Conservation (phyloP, 2,888 invertebrate genomes). For the Hymenopus coronatus region DNA sequence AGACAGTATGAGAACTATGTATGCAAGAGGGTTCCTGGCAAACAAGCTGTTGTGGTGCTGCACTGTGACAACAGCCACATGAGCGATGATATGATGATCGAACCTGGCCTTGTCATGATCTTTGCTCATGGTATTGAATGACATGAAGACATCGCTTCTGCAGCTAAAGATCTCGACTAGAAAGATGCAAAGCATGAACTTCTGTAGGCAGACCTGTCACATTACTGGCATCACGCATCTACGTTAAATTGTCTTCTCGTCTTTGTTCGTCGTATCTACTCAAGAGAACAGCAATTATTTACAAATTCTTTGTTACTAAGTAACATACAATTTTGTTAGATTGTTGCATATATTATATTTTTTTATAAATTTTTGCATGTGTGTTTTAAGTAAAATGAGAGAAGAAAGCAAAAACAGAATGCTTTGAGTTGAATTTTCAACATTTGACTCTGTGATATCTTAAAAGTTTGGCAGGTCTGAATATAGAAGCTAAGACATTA, state of each 20-base stretch:
- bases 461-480: background rate
- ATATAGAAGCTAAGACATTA: background rate
- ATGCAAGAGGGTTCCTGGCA: constrained; percentile 91
- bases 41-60: constrained; percentile 92
- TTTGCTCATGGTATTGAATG: constrained; percentile 93
- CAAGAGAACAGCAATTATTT: background rate
- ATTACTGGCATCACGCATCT: background rate
- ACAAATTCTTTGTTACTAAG: background rate
- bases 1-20: constrained; percentile 92
- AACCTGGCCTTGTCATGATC: constrained; percentile 96
- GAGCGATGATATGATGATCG: constrained; percentile 93
- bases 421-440: background rate
- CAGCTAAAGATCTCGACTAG: background rate
- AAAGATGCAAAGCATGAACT: background rate
- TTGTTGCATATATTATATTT: background rate
- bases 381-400: background rate
- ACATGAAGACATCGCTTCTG: constrained; percentile 7
- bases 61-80: constrained; percentile 94
- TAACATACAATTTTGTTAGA: background rate
- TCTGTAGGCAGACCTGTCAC: background rate
- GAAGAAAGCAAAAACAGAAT: background rate
- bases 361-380: background rate
- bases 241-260: background rate
- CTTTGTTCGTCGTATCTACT: background rate
- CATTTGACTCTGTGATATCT: background rate